Evolutionary conservation across 2,888 invertebrate genomes (phyloP), one percentile per base, ranked within the genome.

Genomic region (Troides helena): DNA sequence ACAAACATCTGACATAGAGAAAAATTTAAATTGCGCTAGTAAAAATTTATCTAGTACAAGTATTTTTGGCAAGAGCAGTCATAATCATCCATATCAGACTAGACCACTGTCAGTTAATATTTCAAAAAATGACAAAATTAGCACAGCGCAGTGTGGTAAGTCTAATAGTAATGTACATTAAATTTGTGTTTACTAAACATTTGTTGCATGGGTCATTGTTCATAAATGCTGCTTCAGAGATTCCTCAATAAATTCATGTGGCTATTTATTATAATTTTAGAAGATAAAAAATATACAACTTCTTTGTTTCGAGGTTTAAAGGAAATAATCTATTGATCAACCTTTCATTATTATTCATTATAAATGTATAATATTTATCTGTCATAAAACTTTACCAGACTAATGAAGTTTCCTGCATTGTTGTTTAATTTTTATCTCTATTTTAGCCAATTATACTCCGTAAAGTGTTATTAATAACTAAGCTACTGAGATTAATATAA

Each of bases 1-100:
- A 77, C 96, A 95, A 75, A 94, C 94, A 74, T 96, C 96, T 68
- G 96, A 97, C 79, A 93, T 95, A 74, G 96, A 97, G 85, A 94
- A 80, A 82, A 90, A 83, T 81, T 75, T 83, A 72, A 86, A 81
- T 77, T 80, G 78, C 81, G 85, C 80, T 77, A 86, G 81, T 80
- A 90, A 88, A 83, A 89, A 84, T 80, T 82, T 88, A 74, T 87
- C 90, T 71, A 85, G 84, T 73, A 85, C 90, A 77, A 91, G 87
- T 80, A 81, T 90, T 77, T 88, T 90, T 82, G 88, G 85, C 84
- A 90, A 88, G 81, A 86, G 85, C 67, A 88, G 82, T 80, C 87
- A 87, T 76, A 91, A 92, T 74, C 92, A 92, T 81, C 92, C 92
- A 1, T 93, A 93, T 80, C 92, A 92, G 73, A 92, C 92, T 57